Base-by-base conservation (phyloP, 1,140 invertebrate species). In the Yoshiicerus persimilis region DNA sequence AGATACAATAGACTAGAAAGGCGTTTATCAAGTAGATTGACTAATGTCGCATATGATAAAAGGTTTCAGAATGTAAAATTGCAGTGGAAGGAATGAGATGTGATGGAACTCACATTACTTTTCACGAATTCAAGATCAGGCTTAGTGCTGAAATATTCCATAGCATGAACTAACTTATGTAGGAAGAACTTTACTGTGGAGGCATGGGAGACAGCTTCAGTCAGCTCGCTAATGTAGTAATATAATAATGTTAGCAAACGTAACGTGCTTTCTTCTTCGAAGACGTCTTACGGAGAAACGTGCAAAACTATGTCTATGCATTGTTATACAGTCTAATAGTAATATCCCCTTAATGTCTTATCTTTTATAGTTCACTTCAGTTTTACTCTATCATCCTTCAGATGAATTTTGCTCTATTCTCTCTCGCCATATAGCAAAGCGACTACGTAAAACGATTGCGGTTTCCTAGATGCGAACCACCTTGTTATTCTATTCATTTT, bases 401-500 rank as follows among this genome's bases (percentile, higher is more conserved):
- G 20, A 66, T 66, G 25, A 66, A 25, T 66, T 66, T 25, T 27
- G 10, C 27, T 66, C 64, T 2, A 27, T 27, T 66, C 11, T 27
- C 39, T 41, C 13, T n/a, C n/a, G n/a, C n/a, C 47, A 56, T 56
- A 56, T 56, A 56, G 47, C 8, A 56, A 56, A 56, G n/a, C 47
- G 16, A 56, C 47, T n/a, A 30, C 6, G 64, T 66, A 66, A 66
- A 27, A 66, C 47, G 20, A 30, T 66, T 66, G 27, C 64, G 27
- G 23, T 30, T 30, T 66, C 11, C 64, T 66, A 66, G 64, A 66
- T 66, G 64, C 27, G 27, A 77, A 36, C 32, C 70, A 77, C 64
- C 64, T 66, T 66, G 70, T 77, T 77, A 77, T 77, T 77, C 70
- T 77, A 77, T 77, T 77, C 70, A 77, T 77, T 77, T 77, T 77